These are phyloP conservation scores for Corynorhinus townsendii DNA, from an alignment of 2,113 vertebrate species.

Conservation along the genomic window DNA sequence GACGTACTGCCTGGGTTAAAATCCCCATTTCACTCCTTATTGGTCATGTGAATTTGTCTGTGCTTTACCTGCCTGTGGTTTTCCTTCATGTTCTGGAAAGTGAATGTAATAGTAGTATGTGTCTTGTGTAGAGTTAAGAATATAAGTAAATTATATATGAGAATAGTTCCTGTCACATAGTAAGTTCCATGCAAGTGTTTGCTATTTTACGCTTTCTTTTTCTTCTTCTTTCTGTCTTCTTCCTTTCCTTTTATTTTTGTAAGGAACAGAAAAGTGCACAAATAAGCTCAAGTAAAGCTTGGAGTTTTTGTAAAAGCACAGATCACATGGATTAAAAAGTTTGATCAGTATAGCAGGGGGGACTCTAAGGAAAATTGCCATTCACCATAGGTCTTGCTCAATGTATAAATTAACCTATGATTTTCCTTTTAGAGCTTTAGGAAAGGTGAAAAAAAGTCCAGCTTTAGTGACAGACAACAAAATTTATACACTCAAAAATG, in stretches of 20 bases:
- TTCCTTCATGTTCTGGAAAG: background rate
- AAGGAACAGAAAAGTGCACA: background rate
- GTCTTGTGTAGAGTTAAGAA: background rate
- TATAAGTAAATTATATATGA: background rate
- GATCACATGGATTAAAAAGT: background rate
- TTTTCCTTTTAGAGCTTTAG: background rate
- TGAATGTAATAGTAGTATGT: background rate
- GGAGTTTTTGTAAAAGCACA: background rate
- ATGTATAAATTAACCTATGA: background rate
- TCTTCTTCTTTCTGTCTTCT: background rate
- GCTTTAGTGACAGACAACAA: background rate
- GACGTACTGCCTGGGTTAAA: background rate
- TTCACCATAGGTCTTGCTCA: background rate
- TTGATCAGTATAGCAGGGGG: background rate
- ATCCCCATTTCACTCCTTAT: background rate
- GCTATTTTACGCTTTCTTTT: background rate
- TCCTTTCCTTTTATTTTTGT: background rate
- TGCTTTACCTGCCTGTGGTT: background rate
- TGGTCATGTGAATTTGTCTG: background rate
- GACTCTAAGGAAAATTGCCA: background rate
- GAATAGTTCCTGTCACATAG: background rate
- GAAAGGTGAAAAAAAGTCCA: background rate
- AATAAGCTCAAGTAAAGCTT: background rate
- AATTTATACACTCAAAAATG: background rate
- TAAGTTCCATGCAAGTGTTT: background rate